A percentile compares a stretch with the other conserved stretches of the same genome.
Conservation (phyloP, 2,113 vertebrate genomes). For the Eira barbara region DNA sequence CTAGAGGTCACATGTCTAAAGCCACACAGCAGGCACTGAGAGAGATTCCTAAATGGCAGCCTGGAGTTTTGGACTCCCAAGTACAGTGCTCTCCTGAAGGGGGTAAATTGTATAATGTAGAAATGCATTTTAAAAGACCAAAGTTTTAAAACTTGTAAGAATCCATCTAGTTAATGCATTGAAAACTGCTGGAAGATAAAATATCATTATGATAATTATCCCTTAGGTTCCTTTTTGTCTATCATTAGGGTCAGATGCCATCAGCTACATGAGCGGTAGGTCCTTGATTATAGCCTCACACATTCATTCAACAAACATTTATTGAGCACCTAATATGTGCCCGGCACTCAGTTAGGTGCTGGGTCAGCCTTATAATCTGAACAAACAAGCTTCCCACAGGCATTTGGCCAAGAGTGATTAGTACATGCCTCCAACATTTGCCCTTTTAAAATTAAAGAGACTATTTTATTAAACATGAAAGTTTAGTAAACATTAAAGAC, state of each 20-base stretch:
- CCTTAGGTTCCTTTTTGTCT: slow-evolving; percentile 41
- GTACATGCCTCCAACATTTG: slow-evolving; percentile 19
- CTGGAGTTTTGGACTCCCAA: not conserved
- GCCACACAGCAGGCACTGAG: not conserved
- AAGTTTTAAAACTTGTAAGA: not conserved
- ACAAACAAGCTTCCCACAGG: slow-evolving; percentile 46
- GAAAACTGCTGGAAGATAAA: not conserved
- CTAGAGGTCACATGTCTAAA: not conserved
- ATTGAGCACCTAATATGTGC: slow-evolving; percentile 44
- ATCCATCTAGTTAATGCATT: not conserved
- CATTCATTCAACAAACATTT: slow-evolving; percentile 65
- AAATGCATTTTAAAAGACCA: not conserved
- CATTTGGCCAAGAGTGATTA: slow-evolving; percentile 9
- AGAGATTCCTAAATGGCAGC: not conserved
- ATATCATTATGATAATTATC: slow-evolving; percentile 36
- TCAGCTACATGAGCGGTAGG: not conserved
- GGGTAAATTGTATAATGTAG: not conserved
- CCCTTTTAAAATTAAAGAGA: slow-evolving; percentile 51
- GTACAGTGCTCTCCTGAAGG: not conserved
- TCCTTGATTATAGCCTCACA: slow-evolving; percentile 47
- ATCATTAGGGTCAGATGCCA: slow-evolving; percentile 25
- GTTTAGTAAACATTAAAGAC: slow-evolving; percentile 59
- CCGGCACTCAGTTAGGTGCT: not conserved
- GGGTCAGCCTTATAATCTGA: slow-evolving; percentile 50
- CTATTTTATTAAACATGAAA: slow-evolving; percentile 58